Conservation (phyloP, 2,113 vertebrate species). For the Odocoileus hemionus region DNA sequence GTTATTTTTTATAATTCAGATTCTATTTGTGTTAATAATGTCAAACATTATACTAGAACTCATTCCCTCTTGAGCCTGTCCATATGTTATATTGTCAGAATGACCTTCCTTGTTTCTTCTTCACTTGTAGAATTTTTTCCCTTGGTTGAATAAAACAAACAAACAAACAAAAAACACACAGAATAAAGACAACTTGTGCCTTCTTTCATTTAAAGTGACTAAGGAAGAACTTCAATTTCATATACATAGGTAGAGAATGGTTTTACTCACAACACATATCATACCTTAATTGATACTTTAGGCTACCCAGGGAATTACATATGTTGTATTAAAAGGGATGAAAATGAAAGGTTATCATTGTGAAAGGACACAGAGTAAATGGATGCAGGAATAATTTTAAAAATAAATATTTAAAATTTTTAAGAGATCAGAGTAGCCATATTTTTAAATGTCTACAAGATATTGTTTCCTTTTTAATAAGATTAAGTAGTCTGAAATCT, state of each 20-base stretch:
- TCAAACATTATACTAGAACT: background rate
- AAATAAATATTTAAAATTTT: background rate
- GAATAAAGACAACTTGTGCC: background rate
- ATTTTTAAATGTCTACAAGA: background rate
- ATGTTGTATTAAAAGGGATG: background rate
- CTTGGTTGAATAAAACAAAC: background rate
- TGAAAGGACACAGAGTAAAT: background rate
- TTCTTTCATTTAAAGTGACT: slow-evolving; percentile 1
- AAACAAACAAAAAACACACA: background rate
- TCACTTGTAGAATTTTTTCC: background rate
- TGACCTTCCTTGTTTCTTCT: slow-evolving; percentile 43
- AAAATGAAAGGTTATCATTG: slow-evolving; percentile 4
- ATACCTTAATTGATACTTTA: background rate
- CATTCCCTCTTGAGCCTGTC: background rate
- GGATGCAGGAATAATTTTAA: background rate
- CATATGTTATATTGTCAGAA: slow-evolving; percentile 25
- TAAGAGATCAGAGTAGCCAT: background rate
- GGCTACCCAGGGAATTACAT: background rate
- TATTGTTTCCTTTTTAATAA: background rate
- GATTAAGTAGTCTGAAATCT: background rate
- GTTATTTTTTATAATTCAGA: slow-evolving; percentile 30
- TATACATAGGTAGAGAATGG: background rate
- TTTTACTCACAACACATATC: background rate
- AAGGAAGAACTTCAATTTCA: background rate
- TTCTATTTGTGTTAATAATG: slow-evolving; percentile 25